Conservation (phyloP, 2,797 vertebrate genomes). For the Amblyopsis hoosieri region DNA sequence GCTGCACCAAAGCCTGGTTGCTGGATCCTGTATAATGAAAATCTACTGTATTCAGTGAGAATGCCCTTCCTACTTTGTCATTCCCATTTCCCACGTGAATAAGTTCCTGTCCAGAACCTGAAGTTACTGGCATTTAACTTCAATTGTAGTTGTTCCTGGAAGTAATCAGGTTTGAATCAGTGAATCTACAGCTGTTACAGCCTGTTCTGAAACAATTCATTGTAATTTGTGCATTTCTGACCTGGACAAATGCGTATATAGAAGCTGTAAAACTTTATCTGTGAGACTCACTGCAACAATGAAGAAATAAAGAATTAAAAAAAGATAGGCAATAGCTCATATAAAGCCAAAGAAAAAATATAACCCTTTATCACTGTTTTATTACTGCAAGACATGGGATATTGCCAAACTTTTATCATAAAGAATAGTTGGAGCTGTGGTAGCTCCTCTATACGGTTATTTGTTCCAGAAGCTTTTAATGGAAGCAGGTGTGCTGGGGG, state of each 20-base stretch:
- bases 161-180: too few species aligned
- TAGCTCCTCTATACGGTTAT: constrained; percentile 23
- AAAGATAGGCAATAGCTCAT: constrained; percentile 32
- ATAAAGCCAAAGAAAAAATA: constrained; percentile 45
- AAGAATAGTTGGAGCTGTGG: constrained; percentile 21
- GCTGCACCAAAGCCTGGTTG: constrained; percentile 30
- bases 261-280: neutral
- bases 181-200: too few species aligned
- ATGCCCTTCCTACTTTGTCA: constrained; percentile 7
- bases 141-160: too few species aligned
- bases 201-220: too few species aligned
- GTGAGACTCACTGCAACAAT: constrained; percentile 13
- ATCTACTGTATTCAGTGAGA: constrained; percentile 21
- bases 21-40: constrained; percentile 24
- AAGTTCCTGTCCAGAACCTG: too few species aligned
- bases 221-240: too few species aligned
- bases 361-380: constrained; percentile 49
- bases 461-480: constrained; percentile 53
- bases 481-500: constrained; percentile 32
- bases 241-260: too few species aligned
- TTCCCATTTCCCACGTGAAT: neutral
- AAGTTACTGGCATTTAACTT: too few species aligned
- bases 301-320: constrained; percentile 43
- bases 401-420: constrained; percentile 45
- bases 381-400: constrained; percentile 51